phyloP scores from a whole-genome alignment of 1,140 invertebrate genomes.

The Dinoponera quadriceps region DNA sequence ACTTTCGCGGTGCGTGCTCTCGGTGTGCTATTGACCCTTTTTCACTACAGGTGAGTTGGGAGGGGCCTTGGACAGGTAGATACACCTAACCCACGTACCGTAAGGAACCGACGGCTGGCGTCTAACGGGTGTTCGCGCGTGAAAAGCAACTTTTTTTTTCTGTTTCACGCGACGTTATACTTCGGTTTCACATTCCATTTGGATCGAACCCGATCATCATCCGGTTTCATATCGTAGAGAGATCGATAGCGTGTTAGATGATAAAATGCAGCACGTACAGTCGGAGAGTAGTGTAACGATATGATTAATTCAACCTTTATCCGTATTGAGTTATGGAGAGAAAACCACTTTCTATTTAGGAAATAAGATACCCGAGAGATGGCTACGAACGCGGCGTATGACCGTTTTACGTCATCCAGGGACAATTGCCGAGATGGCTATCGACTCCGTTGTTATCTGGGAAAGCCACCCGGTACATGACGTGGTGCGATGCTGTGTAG shows the following conservation, averaged over 20 bases:
- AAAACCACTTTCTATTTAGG: background rate
- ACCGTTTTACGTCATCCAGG: slow-evolving; percentile 6
- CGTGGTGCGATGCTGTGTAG: slow-evolving; percentile 65
- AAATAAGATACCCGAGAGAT: background rate
- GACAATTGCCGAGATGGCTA: slow-evolving; percentile 62
- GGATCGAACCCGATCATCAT: slow-evolving; percentile 44
- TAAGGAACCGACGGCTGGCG: slow-evolving; percentile 63
- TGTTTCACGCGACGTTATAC: background rate
- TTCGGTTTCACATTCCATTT: slow-evolving; percentile 25
- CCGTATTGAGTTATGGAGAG: background rate
- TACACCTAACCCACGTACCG: slow-evolving; percentile 77
- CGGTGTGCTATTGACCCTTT: slow-evolving; percentile 80
- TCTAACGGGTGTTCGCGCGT: slow-evolving; percentile 70
- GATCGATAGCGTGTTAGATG: background rate
- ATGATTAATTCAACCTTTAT: background rate
- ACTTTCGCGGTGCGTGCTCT: slow-evolving; percentile 66
- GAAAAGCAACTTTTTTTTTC: slow-evolving; percentile 29
- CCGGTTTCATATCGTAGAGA: background rate
- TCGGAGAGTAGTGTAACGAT: background rate
- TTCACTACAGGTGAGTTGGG: slow-evolving; percentile 77
- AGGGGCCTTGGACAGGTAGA: slow-evolving; percentile 77
- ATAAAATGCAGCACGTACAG: background rate
- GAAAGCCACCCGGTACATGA: slow-evolving; percentile 71
- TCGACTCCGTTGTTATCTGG: slow-evolving; percentile 48
- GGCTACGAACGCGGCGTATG: background rate